Conservation (phyloP, 2,888 invertebrate genomes). For the Phaonia tiefii region DNA sequence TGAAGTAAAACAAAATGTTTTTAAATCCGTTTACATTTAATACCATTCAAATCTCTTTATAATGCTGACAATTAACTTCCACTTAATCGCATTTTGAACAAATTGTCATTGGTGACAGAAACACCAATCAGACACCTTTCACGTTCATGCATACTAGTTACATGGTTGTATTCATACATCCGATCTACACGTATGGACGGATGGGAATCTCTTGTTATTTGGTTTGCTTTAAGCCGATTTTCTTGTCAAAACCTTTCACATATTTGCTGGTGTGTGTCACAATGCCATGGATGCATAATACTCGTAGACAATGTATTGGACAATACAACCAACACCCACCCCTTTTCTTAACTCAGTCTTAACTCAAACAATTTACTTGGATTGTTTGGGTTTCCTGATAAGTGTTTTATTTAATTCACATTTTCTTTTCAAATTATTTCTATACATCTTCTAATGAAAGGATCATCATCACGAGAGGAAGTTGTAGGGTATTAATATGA, state of each 20-base stretch:
- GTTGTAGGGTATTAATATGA: too few relatives aligned
- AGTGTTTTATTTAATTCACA: background rate
- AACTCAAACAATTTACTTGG: background rate
- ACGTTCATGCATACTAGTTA: background rate
- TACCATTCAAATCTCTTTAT: constrained; percentile 25
- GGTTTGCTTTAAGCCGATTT: constrained; percentile 64
- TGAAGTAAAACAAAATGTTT: background rate
- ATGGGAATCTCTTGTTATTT: too few relatives aligned
- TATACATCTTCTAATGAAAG: too few relatives aligned
- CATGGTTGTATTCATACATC: too few relatives aligned
- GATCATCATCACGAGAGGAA: too few relatives aligned
- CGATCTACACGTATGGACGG: too few relatives aligned
- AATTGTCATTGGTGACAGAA: constrained; percentile 32
- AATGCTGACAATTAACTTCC: constrained; percentile 60
- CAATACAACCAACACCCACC: too few relatives aligned
- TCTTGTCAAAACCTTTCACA: constrained; percentile 54
- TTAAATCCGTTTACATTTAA: constrained; percentile 9
- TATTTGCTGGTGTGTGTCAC: constrained; percentile 51
- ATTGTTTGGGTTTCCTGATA: background rate
- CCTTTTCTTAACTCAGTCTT: too few relatives aligned
- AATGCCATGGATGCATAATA: constrained; percentile 36
- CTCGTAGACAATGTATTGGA: constrained; percentile 44
- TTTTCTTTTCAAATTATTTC: constrained; percentile 19
- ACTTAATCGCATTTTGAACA: constrained; percentile 47
- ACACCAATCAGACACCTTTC: constrained; percentile 4